Evolutionary conservation across 2,113 vertebrate species (phyloP).

Genomic region (Colius striatus): DNA sequence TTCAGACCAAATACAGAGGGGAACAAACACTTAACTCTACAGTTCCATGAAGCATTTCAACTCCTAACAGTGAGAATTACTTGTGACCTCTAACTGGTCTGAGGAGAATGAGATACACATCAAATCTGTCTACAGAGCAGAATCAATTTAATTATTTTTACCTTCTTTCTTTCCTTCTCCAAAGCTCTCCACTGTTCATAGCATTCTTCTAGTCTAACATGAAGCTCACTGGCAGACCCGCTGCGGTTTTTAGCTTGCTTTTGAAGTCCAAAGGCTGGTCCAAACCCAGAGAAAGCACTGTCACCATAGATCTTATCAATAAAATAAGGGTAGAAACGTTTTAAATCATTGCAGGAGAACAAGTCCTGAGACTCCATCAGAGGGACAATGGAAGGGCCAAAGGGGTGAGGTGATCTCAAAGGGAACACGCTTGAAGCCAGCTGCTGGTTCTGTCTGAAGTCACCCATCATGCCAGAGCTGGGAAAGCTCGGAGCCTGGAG

Average conservation of each 20-base stretch:
- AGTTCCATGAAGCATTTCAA: neutral
- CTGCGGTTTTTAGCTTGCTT: constrained; percentile 73
- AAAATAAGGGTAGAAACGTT: constrained; percentile 71
- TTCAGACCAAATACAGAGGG: neutral
- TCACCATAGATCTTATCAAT: constrained; percentile 68
- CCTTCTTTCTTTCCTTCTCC: constrained; percentile 86
- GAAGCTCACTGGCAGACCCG: constrained; percentile 77
- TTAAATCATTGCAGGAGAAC: constrained; percentile 71
- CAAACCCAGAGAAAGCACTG: constrained; percentile 61
- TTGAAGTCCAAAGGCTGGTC: constrained; percentile 72
- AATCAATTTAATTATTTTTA: constrained; percentile 46
- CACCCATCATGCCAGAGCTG: constrained; percentile 52
- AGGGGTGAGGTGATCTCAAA: constrained; percentile 40
- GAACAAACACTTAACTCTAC: neutral
- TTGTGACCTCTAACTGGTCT: neutral
- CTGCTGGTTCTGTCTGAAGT: constrained; percentile 67
- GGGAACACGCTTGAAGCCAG: constrained; percentile 63
- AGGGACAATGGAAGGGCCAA: constrained; percentile 67
- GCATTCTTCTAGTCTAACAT: constrained; percentile 78
- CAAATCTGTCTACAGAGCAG: neutral
- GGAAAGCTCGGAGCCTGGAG: constrained; percentile 67
- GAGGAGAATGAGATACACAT: neutral
- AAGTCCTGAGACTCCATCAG: constrained; percentile 69
- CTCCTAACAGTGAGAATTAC: neutral
- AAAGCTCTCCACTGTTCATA: constrained; percentile 83